These are phyloP conservation scores for Brevimyrus niger DNA, from an alignment of 2,113 vertebrate species.

Conservation along the genomic window DNA sequence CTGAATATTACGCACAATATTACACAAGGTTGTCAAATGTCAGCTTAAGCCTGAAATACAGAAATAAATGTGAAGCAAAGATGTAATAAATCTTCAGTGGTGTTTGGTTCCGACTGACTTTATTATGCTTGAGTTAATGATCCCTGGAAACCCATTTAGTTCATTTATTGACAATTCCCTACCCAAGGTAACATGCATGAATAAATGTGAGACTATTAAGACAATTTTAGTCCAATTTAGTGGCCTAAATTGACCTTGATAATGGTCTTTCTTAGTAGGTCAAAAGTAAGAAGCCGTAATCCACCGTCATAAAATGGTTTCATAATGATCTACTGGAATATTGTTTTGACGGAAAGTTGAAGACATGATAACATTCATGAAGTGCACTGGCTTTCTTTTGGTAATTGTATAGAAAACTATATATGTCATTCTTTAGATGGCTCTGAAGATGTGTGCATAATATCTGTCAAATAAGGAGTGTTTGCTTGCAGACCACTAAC, in stretches of 20 bases:
- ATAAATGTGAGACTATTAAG: constrained; percentile 14
- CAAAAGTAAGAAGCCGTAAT: not conserved
- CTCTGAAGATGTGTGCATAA: not conserved
- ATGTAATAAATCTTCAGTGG: not conserved
- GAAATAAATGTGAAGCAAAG: not conserved
- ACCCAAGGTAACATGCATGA: constrained; percentile 2
- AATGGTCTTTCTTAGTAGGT: constrained; percentile 4
- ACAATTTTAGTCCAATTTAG: not conserved
- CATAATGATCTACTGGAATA: not conserved
- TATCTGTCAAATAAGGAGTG: not conserved
- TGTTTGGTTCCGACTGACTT: not conserved
- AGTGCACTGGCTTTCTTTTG: not conserved
- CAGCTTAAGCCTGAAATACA: not conserved
- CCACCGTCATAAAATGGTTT: not conserved
- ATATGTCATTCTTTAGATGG: not conserved
- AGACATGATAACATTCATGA: not conserved
- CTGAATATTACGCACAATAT: not conserved
- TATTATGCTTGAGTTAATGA: constrained; percentile 16
- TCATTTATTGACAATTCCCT: constrained; percentile 1
- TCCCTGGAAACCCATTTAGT: constrained; percentile 1
- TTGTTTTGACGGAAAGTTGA: not conserved
- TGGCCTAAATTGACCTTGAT: constrained; percentile 16
- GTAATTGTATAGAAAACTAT: not conserved
- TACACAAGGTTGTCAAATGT: not conserved
- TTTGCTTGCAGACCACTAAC: not conserved